Conservation (phyloP, 1,140 invertebrate genomes). For the Euwallacea fornicatus region DNA sequence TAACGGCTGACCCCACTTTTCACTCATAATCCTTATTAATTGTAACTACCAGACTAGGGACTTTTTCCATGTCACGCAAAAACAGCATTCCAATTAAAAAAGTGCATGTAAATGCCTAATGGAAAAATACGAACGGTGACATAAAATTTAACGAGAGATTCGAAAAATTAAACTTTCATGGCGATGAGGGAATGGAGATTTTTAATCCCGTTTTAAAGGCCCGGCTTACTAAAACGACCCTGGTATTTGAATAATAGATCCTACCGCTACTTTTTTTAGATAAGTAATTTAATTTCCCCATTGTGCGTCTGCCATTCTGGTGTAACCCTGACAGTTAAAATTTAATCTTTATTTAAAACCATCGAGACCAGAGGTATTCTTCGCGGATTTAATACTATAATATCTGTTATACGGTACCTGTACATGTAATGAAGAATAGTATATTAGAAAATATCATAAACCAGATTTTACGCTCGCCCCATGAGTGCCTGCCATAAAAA, state of each 20-base stretch:
- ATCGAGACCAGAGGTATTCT: not conserved
- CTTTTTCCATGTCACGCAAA: not conserved
- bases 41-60: not conserved
- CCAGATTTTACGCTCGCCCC: not conserved
- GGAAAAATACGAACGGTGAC: constrained; percentile 3
- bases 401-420: not conserved
- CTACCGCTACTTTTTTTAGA: not conserved
- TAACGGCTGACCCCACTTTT: not conserved
- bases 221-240: not conserved
- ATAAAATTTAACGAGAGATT: constrained; percentile 7
- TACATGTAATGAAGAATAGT: constrained; percentile 2
- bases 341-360: not conserved
- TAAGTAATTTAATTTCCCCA: not conserved
- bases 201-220: not conserved
- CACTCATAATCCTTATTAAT: not conserved
- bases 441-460: constrained; percentile 1
- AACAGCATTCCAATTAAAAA: constrained; percentile 9
- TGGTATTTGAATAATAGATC: not conserved
- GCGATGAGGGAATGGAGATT: constrained; percentile 4
- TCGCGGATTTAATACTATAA: not conserved
- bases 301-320: not conserved
- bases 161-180: constrained; percentile 1
- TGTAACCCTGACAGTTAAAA: not conserved
- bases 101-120: not conserved
- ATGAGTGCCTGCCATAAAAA: constrained; percentile 12